phyloP scores from a whole-genome alignment of 2,888 invertebrate genomes.

The Luperina testacea region DNA sequence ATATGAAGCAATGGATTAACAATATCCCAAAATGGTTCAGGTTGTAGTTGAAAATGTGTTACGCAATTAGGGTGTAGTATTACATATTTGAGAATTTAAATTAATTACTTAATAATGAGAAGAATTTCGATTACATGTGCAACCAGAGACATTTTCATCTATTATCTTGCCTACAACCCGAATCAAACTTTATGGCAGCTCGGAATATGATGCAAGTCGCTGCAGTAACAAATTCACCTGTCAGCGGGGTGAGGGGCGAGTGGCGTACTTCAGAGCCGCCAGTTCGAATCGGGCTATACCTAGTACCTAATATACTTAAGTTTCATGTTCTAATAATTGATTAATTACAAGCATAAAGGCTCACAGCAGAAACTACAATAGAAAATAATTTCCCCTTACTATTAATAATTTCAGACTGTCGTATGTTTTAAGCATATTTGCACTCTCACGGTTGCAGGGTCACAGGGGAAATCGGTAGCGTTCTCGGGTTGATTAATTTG shows the following conservation, averaged over 20 bases:
- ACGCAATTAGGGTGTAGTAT: no score
- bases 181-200: background rate
- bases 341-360: background rate
- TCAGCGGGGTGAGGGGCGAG: background rate
- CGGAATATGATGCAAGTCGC: background rate
- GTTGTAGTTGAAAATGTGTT: no score
- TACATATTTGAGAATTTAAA: no score
- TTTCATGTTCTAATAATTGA: no score
- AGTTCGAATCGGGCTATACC: background rate
- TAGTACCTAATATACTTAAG: no score
- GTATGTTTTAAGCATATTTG: slow-evolving; percentile 15
- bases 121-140: no score
- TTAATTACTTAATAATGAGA: no score
- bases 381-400: background rate
- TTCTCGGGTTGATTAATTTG: slow-evolving; percentile 49
- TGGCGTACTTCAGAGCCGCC: background rate
- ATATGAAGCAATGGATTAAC: background rate
- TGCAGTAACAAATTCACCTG: background rate
- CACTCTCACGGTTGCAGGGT: slow-evolving; percentile 14
- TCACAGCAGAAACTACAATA: background rate
- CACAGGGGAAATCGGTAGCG: slow-evolving; percentile 44
- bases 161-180: no score
- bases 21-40: no score
- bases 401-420: slow-evolving; percentile 1
- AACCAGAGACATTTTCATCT: background rate